Evolutionary conservation across 2,888 invertebrate genomes (phyloP).

Genomic region (Euproctis similis): DNA sequence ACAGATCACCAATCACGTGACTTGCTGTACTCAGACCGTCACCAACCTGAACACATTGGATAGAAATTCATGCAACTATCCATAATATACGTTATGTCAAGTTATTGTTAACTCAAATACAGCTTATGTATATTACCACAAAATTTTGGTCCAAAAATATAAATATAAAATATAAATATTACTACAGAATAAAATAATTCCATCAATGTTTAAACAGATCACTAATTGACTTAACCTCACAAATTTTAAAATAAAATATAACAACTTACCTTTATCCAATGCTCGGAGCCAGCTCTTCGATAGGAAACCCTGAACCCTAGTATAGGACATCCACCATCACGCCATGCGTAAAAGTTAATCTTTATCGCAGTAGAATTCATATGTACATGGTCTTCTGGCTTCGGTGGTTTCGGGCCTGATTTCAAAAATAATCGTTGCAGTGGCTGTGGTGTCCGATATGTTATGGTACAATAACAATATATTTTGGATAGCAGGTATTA

Average conservation of each 20-base stretch:
- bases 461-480: too few relatives aligned
- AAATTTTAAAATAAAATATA: neutral
- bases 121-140: too few relatives aligned
- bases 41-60: slow-evolving; percentile 57
- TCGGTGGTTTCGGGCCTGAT: slow-evolving; percentile 83
- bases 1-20: slow-evolving; percentile 69
- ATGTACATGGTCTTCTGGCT: slow-evolving; percentile 81
- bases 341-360: slow-evolving; percentile 86
- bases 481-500: too few relatives aligned
- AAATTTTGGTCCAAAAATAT: too few relatives aligned
- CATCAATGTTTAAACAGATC: too few relatives aligned
- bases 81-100: too few relatives aligned
- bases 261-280: slow-evolving; percentile 66
- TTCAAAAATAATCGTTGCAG: too few relatives aligned
- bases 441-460: too few relatives aligned
- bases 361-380: slow-evolving; percentile 86
- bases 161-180: too few relatives aligned
- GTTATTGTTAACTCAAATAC: too few relatives aligned
- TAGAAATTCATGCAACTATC: too few relatives aligned
- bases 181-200: too few relatives aligned
- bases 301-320: slow-evolving; percentile 83
- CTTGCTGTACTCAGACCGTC: slow-evolving; percentile 56
- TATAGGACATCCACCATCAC: slow-evolving; percentile 87
- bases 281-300: slow-evolving; percentile 72
- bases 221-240: neutral